Percentiles rank a stretch among this genome's conserved stretches.
Evolutionary conservation across 1,140 invertebrate genomes (phyloP).

Genomic region (Teleogryllus occipitalis): DNA sequence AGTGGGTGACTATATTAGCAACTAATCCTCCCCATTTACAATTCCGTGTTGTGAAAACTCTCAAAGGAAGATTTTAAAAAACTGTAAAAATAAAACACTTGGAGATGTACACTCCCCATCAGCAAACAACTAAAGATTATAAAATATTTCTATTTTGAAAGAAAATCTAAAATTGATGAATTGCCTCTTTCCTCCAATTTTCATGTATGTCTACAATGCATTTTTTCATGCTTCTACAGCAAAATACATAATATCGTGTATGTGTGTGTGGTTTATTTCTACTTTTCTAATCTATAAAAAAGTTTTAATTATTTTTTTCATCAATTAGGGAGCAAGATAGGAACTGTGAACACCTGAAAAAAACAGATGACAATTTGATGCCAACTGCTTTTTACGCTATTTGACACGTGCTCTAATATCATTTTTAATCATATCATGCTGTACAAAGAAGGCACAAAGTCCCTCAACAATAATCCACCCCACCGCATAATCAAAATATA

Average conservation of each 20-base stretch:
- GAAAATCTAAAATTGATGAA: constrained; percentile 11
- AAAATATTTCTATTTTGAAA: constrained; percentile 2
- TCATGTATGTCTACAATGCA: constrained; percentile 14
- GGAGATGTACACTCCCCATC: not conserved
- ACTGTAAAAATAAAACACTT: constrained; percentile 10
- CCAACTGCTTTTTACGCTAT: constrained; percentile 24
- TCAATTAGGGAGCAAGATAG: constrained; percentile 28
- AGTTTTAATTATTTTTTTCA: constrained; percentile 19
- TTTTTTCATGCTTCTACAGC: constrained; percentile 19
- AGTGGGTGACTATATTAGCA: not conserved
- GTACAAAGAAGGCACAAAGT: constrained; percentile 28
- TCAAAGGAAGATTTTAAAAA: constrained; percentile 2
- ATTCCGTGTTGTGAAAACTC: constrained; percentile 15
- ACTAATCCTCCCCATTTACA: not conserved
- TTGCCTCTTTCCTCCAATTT: constrained; percentile 18
- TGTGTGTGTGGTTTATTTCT: constrained; percentile 17
- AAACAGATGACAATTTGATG: constrained; percentile 18
- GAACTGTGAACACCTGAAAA: constrained; percentile 30
- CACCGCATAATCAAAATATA: not conserved
- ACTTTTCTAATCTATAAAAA: constrained; percentile 24
- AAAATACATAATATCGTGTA: constrained; percentile 23
- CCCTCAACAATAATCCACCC: constrained; percentile 24
- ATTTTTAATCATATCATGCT: constrained; percentile 23
- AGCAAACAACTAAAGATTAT: constrained; percentile 8
- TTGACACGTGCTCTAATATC: constrained; percentile 29